Conservation (phyloP, 2,888 invertebrate genomes). For the Bembecia ichneumoniformis region DNA sequence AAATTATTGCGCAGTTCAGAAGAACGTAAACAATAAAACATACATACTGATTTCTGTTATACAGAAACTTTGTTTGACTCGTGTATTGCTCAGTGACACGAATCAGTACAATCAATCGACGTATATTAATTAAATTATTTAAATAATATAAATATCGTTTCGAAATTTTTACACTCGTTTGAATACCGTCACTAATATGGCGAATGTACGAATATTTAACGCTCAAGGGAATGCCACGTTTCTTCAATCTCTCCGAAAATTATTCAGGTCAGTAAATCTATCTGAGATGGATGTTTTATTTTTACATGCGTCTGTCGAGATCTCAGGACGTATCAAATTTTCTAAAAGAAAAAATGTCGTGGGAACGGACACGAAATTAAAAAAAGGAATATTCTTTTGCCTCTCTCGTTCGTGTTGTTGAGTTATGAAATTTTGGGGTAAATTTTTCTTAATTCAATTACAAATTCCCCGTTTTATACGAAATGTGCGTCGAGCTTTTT, state of each 20-base stretch:
- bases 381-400: neutral
- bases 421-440: neutral
- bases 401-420: neutral
- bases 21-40: too few species aligned
- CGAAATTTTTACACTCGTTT: slow-evolving; percentile 1
- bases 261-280: slow-evolving; percentile 17
- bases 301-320: slow-evolving; percentile 4
- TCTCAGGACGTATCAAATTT: neutral
- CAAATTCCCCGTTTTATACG: neutral
- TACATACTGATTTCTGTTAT: too few species aligned
- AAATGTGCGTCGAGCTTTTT: too few species aligned
- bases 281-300: slow-evolving; percentile 8
- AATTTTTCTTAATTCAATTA: neutral
- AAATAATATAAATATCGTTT: slow-evolving; percentile 5
- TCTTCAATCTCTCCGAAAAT: slow-evolving; percentile 14
- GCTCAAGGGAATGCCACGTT: slow-evolving; percentile 10
- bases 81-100: too few species aligned
- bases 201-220: slow-evolving; percentile 14
- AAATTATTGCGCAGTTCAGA: too few species aligned
- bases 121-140: too few species aligned
- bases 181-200: slow-evolving; percentile 10
- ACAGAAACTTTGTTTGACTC: too few species aligned
- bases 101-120: too few species aligned
- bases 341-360: neutral
- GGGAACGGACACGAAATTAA: neutral